These are phyloP conservation scores for Gymnoscopelus microlampas DNA, from an alignment of 2,797 vertebrate genomes.

Conservation along the genomic window DNA sequence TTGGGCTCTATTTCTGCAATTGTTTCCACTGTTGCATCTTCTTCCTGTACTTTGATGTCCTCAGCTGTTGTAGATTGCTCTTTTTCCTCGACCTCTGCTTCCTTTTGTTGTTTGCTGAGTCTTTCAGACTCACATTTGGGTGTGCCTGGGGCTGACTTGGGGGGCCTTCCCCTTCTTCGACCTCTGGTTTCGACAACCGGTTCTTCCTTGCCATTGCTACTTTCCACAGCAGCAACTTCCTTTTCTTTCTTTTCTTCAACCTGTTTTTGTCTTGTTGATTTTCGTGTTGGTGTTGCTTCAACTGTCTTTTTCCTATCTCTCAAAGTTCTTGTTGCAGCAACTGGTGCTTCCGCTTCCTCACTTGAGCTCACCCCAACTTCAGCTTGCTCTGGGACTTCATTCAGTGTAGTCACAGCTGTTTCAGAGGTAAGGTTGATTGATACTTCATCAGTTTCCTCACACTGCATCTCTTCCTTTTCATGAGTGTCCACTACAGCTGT, in stretches of 20 bases:
- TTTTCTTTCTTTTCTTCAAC: background rate
- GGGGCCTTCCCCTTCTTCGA: too few species aligned
- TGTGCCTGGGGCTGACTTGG: background rate
- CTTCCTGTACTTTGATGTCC: background rate
- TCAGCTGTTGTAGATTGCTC: background rate
- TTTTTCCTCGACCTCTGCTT: conserved; percentile 9
- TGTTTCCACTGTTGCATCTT: conserved; percentile 11
- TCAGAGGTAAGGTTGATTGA: too few species aligned
- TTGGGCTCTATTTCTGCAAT: background rate
- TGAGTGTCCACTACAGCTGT: too few species aligned
- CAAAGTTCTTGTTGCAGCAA: conserved; percentile 17
- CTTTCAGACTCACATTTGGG: conserved; percentile 15
- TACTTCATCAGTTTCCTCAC: background rate
- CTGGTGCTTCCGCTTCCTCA: conserved; percentile 5
- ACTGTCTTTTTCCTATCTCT: conserved; percentile 15
- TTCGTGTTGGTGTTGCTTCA: conserved; percentile 1
- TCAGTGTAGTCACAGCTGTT: too few species aligned
- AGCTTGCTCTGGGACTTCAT: too few species aligned
- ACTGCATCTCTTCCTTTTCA: too few species aligned
- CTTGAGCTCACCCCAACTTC: background rate
- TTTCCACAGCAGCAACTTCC: too few species aligned
- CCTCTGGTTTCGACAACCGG: too few species aligned
- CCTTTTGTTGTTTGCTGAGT: background rate
- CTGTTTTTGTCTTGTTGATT: conserved; percentile 1
- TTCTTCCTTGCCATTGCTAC: too few species aligned